Percentiles rank a stretch among this genome's conserved stretches.
phyloP scores from a whole-genome alignment of 2,113 vertebrate genomes.

The Pardalotus punctatus region DNA sequence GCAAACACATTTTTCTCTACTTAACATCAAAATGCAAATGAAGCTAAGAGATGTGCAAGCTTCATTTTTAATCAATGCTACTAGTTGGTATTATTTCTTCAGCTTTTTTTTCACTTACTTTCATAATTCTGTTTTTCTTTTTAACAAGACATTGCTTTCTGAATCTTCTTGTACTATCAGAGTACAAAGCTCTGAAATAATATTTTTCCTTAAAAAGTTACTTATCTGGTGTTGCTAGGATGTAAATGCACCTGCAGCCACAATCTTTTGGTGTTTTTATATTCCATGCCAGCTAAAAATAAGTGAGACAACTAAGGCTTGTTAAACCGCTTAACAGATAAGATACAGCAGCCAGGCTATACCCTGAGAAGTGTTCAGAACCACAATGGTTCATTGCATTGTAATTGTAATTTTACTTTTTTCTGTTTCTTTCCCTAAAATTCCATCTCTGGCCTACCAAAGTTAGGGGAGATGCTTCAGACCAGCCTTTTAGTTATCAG shows the following conservation, averaged over 20 bases:
- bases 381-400: not conserved
- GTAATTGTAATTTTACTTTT: not conserved
- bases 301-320: slow-evolving; percentile 34
- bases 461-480: not conserved
- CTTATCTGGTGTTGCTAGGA: not conserved
- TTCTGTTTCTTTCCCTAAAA: not conserved
- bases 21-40: not conserved
- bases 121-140: not conserved
- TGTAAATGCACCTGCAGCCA: not conserved
- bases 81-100: not conserved
- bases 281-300: slow-evolving; percentile 49
- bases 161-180: not conserved
- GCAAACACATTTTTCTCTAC: not conserved
- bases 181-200: not conserved
- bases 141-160: not conserved
- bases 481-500: not conserved
- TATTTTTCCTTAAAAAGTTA: not conserved
- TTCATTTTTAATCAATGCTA: not conserved
- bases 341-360: slow-evolving; percentile 1
- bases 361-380: not conserved
- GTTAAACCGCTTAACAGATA: slow-evolving; percentile 62
- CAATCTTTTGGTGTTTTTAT: not conserved
- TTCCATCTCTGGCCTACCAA: not conserved
- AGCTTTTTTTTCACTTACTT: not conserved
- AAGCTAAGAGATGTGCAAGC: not conserved